phyloP scores from a whole-genome alignment of 2,113 vertebrate species.

The Strigops habroptila region DNA sequence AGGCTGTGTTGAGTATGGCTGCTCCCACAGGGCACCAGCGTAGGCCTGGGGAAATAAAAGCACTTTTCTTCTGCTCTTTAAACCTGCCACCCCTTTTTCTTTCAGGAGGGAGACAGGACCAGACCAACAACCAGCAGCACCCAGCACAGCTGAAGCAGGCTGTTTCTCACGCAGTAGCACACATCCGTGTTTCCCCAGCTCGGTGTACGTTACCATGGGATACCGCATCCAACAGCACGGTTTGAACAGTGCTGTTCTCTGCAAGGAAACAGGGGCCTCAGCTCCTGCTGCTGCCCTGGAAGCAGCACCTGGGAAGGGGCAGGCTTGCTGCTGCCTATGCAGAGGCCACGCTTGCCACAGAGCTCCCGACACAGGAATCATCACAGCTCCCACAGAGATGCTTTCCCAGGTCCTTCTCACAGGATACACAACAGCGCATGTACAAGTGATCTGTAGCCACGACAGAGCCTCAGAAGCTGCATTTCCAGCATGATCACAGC shows the following conservation, averaged over 20 bases:
- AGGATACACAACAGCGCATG: accelerated
- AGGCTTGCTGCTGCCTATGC: not conserved
- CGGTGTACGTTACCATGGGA: not conserved
- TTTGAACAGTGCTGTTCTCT: not conserved
- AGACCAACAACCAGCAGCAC: not conserved
- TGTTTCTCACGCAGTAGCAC: not conserved
- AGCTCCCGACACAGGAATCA: not conserved
- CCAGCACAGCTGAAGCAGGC: not conserved
- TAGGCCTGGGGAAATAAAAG: not conserved
- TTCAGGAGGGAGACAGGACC: not conserved
- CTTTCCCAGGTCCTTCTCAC: not conserved
- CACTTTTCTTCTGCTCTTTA: not conserved
- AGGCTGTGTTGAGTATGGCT: not conserved
- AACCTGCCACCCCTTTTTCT: not conserved
- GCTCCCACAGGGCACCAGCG: not conserved
- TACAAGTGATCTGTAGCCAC: not conserved
- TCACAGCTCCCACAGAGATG: not conserved
- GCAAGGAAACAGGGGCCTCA: not conserved
- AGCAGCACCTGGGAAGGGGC: not conserved
- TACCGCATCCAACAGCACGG: not conserved
- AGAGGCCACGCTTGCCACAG: not conserved
- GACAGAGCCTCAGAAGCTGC: not conserved
- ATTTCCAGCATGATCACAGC: not conserved
- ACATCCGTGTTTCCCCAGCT: accelerated
- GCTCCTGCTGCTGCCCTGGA: not conserved